Base-by-base conservation (phyloP, 2,113 vertebrate genomes). In the Pseudorhombus dupliciocellatus region DNA sequence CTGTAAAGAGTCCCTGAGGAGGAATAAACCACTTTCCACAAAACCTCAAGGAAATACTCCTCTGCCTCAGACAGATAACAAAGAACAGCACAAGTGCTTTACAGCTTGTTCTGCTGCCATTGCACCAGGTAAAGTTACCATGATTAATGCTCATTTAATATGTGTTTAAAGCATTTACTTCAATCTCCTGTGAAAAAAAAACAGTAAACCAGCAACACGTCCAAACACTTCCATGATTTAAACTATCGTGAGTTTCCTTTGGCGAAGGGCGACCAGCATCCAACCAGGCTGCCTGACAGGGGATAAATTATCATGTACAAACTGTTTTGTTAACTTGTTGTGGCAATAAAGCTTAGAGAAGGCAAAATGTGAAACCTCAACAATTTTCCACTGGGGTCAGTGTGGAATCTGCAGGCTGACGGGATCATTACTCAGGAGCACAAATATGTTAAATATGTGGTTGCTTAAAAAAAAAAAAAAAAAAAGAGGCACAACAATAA, bases 311-410 rank as follows among this genome's bases (percentile, higher is more conserved):
- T 61, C n/a, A 54, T 28, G 54, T 48, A 75, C 50, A 76, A 84
- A 84, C 68, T 79, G 54, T 78, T 85, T 56, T 84, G 53, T 58
- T 75, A 80, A 75, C 60, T 80, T 83, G 55, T 81, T 83, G 68
- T 76, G 65, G 67, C 65, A 65, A 66, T 84, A 78, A 76, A 73
- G 60, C 70, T 79, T 77, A 62, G 70, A 44, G 51, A 58, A 53
- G 55, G 70, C 69, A 63, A 72, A 79, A 77, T 59, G 28, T 73
- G 68, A 89, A 89, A 73, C 50, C 74, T 75, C 77, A 88, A 76
- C 62, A 66, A 79, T 88, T 89, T 88, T 84, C 84, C 78, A 77
- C 56, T 85, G 22, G 58, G 76, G 73, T 87, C 84, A 79, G 66
- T 77, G 22, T 62, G 62, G 75, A 79, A 74, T 85, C 80, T 84